phyloP scores from a whole-genome alignment of 2,888 invertebrate species.

The Acrocera orbiculus region DNA sequence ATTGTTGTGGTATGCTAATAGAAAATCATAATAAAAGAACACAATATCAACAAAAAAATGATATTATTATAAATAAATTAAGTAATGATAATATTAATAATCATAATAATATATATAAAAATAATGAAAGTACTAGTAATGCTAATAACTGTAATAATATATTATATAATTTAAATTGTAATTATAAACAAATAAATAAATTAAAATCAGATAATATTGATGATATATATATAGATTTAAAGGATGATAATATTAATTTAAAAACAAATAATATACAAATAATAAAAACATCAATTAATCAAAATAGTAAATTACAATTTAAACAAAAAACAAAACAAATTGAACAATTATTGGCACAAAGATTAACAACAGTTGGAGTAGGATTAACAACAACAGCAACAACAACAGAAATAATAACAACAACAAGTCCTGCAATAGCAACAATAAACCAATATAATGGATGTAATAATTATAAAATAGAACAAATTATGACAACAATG shows the following conservation, averaged over 20 bases:
- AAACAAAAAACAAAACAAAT: constrained; percentile 32
- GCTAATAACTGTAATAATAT: too few species aligned
- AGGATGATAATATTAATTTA: too few species aligned
- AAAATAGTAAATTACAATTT: constrained; percentile 22
- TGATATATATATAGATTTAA: too few species aligned
- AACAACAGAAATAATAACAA: neutral
- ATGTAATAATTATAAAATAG: neutral
- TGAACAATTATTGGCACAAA: constrained; percentile 30
- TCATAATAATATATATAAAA: too few species aligned
- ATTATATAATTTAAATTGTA: too few species aligned
- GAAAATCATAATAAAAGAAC: constrained; percentile 14
- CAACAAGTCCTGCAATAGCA: constrained; percentile 1
- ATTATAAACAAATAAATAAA: too few species aligned
- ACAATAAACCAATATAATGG: neutral
- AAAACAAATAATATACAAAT: too few species aligned
- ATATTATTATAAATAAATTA: neutral
- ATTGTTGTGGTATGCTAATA: constrained; percentile 30
- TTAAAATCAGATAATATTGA: too few species aligned
- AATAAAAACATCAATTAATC: neutral
- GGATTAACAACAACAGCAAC: too few species aligned
- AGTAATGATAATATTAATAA: neutral
- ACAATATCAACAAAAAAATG: constrained; percentile 4
- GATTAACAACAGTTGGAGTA: constrained; percentile 15
- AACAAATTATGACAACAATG: neutral
- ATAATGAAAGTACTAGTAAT: too few species aligned